Conservation (phyloP, 2,888 invertebrate genomes). For the Leucania comma region DNA sequence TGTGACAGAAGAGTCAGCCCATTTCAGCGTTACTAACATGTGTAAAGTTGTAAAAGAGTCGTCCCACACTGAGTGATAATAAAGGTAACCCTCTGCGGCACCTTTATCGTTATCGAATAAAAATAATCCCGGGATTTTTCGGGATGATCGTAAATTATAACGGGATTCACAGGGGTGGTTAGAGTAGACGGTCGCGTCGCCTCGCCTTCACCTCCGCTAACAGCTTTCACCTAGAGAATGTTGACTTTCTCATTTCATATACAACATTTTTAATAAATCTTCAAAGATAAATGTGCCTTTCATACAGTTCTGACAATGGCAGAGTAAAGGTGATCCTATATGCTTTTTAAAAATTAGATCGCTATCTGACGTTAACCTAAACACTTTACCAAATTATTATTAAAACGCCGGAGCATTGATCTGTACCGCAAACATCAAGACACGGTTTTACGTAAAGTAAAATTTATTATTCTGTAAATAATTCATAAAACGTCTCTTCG, state of each 20-base stretch:
- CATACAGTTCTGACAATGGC: not conserved
- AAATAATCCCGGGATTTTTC: conserved; percentile 90
- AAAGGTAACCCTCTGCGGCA: conserved; percentile 89
- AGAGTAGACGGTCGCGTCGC: conserved; percentile 71
- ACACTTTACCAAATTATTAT: not conserved
- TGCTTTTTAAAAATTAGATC: not conserved
- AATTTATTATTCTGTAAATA: conserved; percentile 70
- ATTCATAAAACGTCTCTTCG: conserved; percentile 69
- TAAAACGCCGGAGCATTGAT: conserved; percentile 7
- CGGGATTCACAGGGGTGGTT: conserved; percentile 82
- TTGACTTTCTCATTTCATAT: conserved; percentile 62
- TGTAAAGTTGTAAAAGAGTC: conserved; percentile 88
- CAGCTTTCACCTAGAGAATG: conserved; percentile 67
- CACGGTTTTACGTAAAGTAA: conserved; percentile 46
- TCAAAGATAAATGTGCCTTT: conserved; percentile 6
- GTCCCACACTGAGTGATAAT: conserved; percentile 88
- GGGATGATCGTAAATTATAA: conserved; percentile 90
- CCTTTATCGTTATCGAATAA: conserved; percentile 91
- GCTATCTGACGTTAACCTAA: not conserved
- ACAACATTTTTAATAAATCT: conserved; percentile 39
- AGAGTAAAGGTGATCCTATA: not conserved
- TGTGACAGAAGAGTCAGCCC: conserved; percentile 65
- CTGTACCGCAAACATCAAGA: conserved; percentile 27
- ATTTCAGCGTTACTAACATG: conserved; percentile 78
- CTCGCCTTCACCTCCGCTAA: conserved; percentile 58